These are phyloP conservation scores for Acrocyrtus sp. DNA, from an alignment of 2,888 invertebrate species.

Conservation along the genomic window DNA sequence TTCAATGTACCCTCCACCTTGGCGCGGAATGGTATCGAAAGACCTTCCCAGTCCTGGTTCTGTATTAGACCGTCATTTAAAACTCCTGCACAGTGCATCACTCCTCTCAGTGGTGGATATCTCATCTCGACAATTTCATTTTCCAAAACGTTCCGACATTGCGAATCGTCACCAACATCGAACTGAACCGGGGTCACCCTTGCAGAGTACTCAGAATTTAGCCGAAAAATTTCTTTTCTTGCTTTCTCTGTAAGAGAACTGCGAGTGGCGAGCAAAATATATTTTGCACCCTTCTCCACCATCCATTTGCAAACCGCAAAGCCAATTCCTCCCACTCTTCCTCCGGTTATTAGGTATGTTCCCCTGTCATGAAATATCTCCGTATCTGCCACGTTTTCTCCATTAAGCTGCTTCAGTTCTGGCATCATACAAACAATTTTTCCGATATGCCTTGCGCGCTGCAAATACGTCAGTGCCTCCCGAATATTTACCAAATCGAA, in stretches of 20 bases:
- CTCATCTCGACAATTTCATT: background rate
- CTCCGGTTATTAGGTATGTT: slow-evolving; percentile 38
- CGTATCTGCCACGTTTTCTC: background rate
- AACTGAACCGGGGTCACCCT: slow-evolving; percentile 12
- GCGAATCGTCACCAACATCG: slow-evolving; percentile 21
- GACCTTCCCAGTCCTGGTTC: slow-evolving; percentile 33
- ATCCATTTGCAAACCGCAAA: slow-evolving; percentile 41
- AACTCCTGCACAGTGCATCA: slow-evolving; percentile 40
- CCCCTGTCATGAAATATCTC: slow-evolving; percentile 21
- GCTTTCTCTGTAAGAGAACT: background rate
- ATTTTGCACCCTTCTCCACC: slow-evolving; percentile 13
- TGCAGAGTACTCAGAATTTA: slow-evolving; percentile 7
- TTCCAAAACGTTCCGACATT: slow-evolving; percentile 9
- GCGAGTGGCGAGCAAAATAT: slow-evolving; percentile 24
- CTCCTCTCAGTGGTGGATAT: slow-evolving; percentile 20
- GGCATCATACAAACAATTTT: slow-evolving; percentile 6
- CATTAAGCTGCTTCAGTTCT: background rate
- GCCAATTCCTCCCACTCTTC: slow-evolving; percentile 38
- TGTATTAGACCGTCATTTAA: slow-evolving; percentile 9
- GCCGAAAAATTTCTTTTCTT: slow-evolving; percentile 8
- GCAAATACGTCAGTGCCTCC: background rate
- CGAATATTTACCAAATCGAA: slow-evolving; percentile 1
- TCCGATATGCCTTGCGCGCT: slow-evolving; percentile 7
- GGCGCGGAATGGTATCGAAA: slow-evolving; percentile 3
- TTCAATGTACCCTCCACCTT: slow-evolving; percentile 36